phyloP scores from a whole-genome alignment of 2,797 vertebrate species.

The Anas capensis region DNA sequence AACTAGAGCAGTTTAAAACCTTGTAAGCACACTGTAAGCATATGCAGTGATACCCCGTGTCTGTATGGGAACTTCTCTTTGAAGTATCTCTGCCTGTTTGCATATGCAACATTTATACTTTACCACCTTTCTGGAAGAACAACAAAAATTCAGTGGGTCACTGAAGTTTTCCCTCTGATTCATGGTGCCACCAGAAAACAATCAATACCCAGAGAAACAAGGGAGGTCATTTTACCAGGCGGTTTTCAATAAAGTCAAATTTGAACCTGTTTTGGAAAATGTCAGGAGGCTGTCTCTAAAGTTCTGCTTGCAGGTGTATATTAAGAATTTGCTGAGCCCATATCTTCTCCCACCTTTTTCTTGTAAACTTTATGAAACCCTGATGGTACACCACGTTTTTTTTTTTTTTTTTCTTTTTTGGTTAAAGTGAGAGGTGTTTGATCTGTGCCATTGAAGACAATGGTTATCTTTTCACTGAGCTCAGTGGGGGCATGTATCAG shows the following conservation, averaged over 20 bases:
- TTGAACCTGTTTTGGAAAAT: background rate
- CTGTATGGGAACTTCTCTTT: background rate
- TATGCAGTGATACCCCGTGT: background rate
- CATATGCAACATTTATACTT: background rate
- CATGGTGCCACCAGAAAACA: background rate
- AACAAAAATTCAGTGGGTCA: background rate
- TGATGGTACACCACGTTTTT: background rate
- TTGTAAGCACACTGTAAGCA: background rate
- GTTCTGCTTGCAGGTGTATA: background rate
- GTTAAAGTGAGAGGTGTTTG: background rate
- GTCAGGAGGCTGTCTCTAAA: background rate
- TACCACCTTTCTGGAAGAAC: background rate
- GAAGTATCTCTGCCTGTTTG: background rate
- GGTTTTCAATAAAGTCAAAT: background rate
- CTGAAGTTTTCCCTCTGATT: background rate
- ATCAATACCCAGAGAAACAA: background rate
- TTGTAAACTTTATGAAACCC: background rate
- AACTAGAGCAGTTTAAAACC: background rate
- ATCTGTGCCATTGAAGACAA: background rate
- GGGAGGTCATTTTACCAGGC: background rate
- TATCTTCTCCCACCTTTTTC: background rate
- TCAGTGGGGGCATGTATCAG: background rate
- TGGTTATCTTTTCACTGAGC: background rate
- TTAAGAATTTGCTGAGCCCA: background rate
- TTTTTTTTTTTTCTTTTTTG: background rate